phyloP scores from a whole-genome alignment of 2,113 vertebrate genomes.

The Daphoenositta chrysoptera region DNA sequence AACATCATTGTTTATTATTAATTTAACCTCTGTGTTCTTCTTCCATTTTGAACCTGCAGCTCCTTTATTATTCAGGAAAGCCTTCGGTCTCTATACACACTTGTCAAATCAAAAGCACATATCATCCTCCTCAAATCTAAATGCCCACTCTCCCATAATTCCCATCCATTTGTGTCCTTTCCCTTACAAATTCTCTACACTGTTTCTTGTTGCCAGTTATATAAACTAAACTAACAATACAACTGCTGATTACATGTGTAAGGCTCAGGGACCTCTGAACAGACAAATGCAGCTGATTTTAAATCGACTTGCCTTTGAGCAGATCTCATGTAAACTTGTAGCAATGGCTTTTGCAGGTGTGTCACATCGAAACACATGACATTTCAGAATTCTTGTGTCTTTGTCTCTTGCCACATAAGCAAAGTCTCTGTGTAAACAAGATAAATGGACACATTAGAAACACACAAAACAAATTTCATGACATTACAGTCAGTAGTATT shows the following conservation, averaged over 20 bases:
- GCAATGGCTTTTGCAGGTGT: constrained; percentile 98
- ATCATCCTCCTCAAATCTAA: background rate
- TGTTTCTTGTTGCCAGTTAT: fast-evolving
- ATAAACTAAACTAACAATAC: background rate
- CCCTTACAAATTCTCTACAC: background rate
- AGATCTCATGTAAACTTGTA: constrained; percentile 98
- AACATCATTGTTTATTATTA: background rate
- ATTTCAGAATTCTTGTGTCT: constrained; percentile 97
- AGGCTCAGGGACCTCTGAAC: background rate
- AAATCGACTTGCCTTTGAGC: constrained; percentile 85
- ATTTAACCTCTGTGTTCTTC: background rate
- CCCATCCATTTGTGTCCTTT: fast-evolving
- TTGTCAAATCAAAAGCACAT: background rate
- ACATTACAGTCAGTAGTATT: background rate
- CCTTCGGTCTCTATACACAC: background rate
- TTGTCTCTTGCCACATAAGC: constrained; percentile 96
- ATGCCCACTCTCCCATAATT: background rate
- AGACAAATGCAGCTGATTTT: background rate
- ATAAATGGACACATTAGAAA: background rate
- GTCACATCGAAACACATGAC: constrained; percentile 99
- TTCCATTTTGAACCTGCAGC: background rate
- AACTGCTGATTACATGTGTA: background rate
- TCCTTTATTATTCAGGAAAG: background rate
- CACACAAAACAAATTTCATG: background rate
- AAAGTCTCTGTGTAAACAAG: constrained; percentile 84